phyloP scores from a whole-genome alignment of 92 coral and sea anemone species.

The Bergia sp. region DNA sequence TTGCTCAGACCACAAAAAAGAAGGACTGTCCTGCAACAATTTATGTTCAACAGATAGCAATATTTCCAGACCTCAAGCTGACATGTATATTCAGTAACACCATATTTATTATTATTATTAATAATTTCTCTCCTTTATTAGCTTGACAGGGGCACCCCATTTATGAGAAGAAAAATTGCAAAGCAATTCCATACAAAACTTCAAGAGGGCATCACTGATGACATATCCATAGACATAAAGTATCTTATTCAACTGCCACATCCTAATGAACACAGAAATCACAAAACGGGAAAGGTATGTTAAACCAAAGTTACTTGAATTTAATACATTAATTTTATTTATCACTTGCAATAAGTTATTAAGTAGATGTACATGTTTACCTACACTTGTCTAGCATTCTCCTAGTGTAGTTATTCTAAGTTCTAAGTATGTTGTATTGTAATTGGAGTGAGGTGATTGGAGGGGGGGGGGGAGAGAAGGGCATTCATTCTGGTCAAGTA shows the following conservation, averaged over 20 bases:
- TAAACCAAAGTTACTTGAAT: too few species aligned
- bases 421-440: too few species aligned
- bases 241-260: conserved; percentile 35
- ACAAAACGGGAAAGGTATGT: conserved; percentile 24
- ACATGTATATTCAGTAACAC: too few species aligned
- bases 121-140: background rate
- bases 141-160: conserved; percentile 24
- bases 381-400: background rate
- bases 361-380: background rate
- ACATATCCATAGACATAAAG: background rate
- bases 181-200: conserved; percentile 3
- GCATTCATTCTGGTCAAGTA: too few species aligned
- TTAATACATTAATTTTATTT: background rate
- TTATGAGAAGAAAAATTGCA: background rate
- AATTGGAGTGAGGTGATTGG: too few species aligned
- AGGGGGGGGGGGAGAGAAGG: too few species aligned
- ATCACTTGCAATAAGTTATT: background rate
- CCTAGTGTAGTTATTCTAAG: too few species aligned
- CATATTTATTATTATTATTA: background rate
- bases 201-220: background rate
- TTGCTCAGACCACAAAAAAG: too few species aligned
- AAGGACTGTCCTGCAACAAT: too few species aligned
- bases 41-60: too few species aligned
- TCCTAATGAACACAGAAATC: conserved; percentile 46
- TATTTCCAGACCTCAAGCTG: too few species aligned